Evolutionary conservation across 2,888 invertebrate genomes (phyloP).

Genomic region (Campoplex capitator): DNA sequence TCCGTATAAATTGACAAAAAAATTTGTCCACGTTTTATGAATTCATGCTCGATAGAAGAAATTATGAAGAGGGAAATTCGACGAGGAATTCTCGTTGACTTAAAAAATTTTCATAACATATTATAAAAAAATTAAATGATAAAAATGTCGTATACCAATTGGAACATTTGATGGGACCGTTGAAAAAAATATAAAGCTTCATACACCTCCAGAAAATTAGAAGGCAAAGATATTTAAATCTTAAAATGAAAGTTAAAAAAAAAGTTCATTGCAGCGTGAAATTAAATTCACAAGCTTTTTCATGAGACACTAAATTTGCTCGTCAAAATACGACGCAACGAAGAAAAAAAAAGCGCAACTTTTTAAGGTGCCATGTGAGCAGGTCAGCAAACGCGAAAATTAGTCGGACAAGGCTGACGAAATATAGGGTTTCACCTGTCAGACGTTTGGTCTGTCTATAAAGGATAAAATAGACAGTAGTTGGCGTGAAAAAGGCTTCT

Average conservation of each 20-base stretch:
- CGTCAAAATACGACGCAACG: neutral
- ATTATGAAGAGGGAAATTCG: neutral
- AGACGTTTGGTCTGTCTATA: conserved; percentile 24
- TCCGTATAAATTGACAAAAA: neutral
- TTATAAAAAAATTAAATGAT: too few species aligned
- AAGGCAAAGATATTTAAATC: too few species aligned
- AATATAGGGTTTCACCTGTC: conserved; percentile 57
- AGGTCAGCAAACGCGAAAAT: neutral
- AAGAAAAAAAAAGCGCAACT: neutral
- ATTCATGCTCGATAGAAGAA: neutral
- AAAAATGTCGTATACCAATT: too few species aligned
- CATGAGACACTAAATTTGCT: neutral
- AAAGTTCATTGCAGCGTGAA: neutral
- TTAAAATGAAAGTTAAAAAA: neutral
- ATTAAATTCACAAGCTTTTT: neutral
- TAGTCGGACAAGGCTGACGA: neutral
- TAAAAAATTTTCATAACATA: too few species aligned
- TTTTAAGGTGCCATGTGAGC: neutral
- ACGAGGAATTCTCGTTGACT: too few species aligned
- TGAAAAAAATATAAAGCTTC: too few species aligned
- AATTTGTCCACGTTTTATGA: neutral
- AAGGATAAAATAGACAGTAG: conserved; percentile 55
- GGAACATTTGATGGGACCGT: too few species aligned
- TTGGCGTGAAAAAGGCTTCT: conserved; percentile 55
- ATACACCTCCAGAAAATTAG: too few species aligned